phyloP scores from a whole-genome alignment of 2,888 invertebrate species.

The Thereva unica region DNA sequence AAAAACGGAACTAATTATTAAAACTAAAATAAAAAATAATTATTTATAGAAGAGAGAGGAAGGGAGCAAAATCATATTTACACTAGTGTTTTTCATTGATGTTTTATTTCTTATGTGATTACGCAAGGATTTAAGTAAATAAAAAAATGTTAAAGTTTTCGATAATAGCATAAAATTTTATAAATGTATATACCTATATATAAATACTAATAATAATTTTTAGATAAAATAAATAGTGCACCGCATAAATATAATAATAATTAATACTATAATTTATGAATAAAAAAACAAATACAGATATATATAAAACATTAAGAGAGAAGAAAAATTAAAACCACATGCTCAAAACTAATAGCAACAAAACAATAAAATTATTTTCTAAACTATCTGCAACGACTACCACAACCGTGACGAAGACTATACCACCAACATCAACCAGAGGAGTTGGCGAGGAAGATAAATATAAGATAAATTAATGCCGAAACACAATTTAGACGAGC shows the following conservation, averaged over 20 bases:
- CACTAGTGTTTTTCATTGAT: slow-evolving; percentile 30
- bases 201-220: slow-evolving; percentile 16
- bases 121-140: slow-evolving; percentile 18
- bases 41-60: no score
- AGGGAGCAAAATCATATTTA: not conserved
- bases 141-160: slow-evolving; percentile 11
- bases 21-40: no score
- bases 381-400: slow-evolving; percentile 40
- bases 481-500: slow-evolving; percentile 45
- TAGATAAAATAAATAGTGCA: no score
- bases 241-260: no score
- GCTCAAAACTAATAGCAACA: slow-evolving; percentile 23
- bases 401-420: slow-evolving; percentile 42
- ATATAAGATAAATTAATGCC: slow-evolving; percentile 44
- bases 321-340: slow-evolving; percentile 2
- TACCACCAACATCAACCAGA: slow-evolving; percentile 32
- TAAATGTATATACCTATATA: slow-evolving; percentile 18
- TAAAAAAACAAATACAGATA: no score
- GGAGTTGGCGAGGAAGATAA: slow-evolving; percentile 22
- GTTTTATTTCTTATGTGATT: slow-evolving; percentile 34
- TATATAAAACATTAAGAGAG: no score
- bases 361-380: slow-evolving; percentile 25
- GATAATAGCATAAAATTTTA: slow-evolving; percentile 7
- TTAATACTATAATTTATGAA: no score
- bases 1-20: no score